Base-by-base conservation (phyloP, 35 echinoderm and acorn worm genomes). In the Acanthaster planci region DNA sequence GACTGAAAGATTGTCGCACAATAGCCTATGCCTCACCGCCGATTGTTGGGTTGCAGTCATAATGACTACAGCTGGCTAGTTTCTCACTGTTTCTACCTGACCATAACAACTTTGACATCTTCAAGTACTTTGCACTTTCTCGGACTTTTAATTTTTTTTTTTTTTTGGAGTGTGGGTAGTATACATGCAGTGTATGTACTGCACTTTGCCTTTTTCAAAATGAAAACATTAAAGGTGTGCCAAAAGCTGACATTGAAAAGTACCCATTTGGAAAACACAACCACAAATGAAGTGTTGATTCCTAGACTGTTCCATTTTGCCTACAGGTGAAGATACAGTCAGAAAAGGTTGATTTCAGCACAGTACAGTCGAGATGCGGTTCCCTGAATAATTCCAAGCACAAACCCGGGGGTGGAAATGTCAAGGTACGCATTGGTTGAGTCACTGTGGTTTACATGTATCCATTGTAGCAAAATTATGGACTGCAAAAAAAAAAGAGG, bases 321-420 rank as follows among this genome's bases (percentile, higher is more conserved):
- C 31, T 54, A 16, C 76, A 97, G 94, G 94, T 97, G 27, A 92
- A 90, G 80, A 97, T 97, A 67, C 83, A 89, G 16, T 67, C 78
- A 14, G 87, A 97, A 55, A 97, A 97, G 72, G 78, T 68, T 32
- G 87, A 92, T 68, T 97, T 93, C 94, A 97, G 90, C 79, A 94
- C 85, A 55, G 90, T 93, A n/a, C 78, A 89, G 42, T 94, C 91
- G 30, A 91, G 55, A 57, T 82, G 90, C 42, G 96, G 96, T 17
- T 99, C 96, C 47, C 64, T 89, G 54, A 89, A 92, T 40, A 93
- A 94, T 42, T 21, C 92, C 17, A 86, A 88, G 14, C 94, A 97
- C 56, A 92, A 72, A 72, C 86, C 94, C 38, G 90, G 94, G 0
- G 94, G 94, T 10, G 94, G 94, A 60, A 85, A 92, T 30, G 90